phyloP scores from a whole-genome alignment of 2,113 vertebrate genomes.

The Leptodactylus fuscus region DNA sequence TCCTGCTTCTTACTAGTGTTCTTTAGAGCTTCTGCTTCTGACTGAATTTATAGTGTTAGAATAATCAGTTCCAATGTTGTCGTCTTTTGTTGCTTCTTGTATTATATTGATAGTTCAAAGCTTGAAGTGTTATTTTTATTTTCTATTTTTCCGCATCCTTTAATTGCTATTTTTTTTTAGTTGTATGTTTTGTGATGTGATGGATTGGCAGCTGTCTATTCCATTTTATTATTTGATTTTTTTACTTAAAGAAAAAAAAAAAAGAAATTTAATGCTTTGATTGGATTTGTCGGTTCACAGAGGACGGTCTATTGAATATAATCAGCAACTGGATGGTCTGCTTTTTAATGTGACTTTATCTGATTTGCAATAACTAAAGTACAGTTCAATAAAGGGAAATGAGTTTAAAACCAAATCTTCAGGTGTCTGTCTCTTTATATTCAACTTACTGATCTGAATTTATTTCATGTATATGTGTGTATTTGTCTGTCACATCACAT shows the following conservation, averaged over 20 bases:
- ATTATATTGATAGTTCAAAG: constrained; percentile 91
- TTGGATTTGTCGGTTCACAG: constrained; percentile 97
- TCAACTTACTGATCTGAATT: too few relatives aligned
- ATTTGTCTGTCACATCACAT: too few relatives aligned
- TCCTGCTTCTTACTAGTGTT: constrained; percentile 87
- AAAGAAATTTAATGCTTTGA: constrained; percentile 89
- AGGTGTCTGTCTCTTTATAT: not conserved
- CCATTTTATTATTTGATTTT: constrained; percentile 87
- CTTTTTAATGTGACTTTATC: constrained; percentile 99
- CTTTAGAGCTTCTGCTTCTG: constrained; percentile 85
- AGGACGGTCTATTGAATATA: constrained; percentile 96
- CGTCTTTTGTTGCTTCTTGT: constrained; percentile 91
- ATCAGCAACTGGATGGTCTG: constrained; percentile 96
- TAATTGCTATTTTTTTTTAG: constrained; percentile 74
- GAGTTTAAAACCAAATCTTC: constrained; percentile 53
- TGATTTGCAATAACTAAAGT: constrained; percentile 95
- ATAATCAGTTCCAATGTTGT: constrained; percentile 84
- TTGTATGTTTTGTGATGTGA: constrained; percentile 96
- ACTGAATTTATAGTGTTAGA: constrained; percentile 91
- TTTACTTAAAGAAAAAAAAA: constrained; percentile 86
- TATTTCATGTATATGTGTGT: too few relatives aligned
- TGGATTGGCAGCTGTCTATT: constrained; percentile 95
- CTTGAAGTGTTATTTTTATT: constrained; percentile 74
- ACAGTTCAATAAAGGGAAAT: constrained; percentile 93
- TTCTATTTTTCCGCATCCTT: constrained; percentile 55